Base-by-base conservation (phyloP, 2,888 invertebrate species). In the Buathra laborator region DNA sequence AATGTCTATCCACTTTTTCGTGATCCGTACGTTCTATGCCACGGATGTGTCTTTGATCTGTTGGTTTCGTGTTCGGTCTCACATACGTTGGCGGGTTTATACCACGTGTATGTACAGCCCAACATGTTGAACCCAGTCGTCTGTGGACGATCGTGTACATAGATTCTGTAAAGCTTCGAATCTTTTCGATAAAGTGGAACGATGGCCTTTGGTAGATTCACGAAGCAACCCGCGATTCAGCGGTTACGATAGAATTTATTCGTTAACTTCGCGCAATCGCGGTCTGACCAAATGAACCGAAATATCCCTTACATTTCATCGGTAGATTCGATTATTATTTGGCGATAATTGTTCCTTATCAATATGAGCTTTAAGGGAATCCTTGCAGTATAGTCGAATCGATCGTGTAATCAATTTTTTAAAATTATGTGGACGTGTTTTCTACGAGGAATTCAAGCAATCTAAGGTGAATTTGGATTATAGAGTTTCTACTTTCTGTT, bases 11-110 rank as follows among this genome's bases (percentile, higher is more conserved):
- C 29, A 59, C 59, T 29, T 29, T 59, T 53, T 53, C 16, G 14
- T 29, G 10, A 12, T 10, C 59, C 12, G 59, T 14, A 5, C 10
- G 24, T 19, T 29, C 24, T n/a, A 32, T 12, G 32, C 29, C 62
- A n/a, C 56, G 12, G 10, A 10, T 62, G 29, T 14, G 62, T 32
- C 62, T 62, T 62, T 62, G 62, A 62, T 62, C 62, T 62, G 29
- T 32, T n/a, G 14, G 29, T 32, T 62, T n/a, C 7, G 7, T 62
- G 32, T 5, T 14, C 62, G 14, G 32, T 62, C 32, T 32, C 62
- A 29, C 12, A 9, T 62, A 24, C 29, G 32, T 7, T 29, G 29
- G 29, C 10, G 5, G 1, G 14, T 19, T 1, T 10, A 59, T 59
- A 59, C 29, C 59, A 32, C 14, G 14, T 59, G 59, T 24, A 56